Conservation (phyloP, 1,140 invertebrate genomes). For the Latrodectus geometricus region DNA sequence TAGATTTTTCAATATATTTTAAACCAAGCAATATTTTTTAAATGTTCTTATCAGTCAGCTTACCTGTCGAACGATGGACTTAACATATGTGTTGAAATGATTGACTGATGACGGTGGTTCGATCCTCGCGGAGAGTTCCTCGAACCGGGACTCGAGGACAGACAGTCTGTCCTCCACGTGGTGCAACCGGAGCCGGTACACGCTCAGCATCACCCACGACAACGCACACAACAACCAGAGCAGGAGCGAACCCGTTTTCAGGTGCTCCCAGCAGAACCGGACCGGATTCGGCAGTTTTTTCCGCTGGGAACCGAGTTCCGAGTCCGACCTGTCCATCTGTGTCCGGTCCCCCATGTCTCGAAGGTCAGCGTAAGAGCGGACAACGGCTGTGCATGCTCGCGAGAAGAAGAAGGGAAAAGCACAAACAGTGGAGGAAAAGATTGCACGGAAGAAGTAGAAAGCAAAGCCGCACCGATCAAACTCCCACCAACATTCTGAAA, state of each 20-base stretch:
- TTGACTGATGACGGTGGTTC: neutral
- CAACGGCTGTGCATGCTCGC: neutral
- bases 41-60: neutral
- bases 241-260: conserved; percentile 9
- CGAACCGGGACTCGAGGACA: conserved; percentile 16
- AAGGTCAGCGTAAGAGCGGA: neutral
- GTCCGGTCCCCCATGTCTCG: conserved; percentile 12
- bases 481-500: neutral
- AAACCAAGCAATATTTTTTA: too few species aligned
- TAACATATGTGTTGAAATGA: conserved; percentile 30
- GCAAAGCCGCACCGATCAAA: neutral
- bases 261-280: neutral
- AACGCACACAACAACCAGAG: conserved; percentile 36
- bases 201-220: conserved; percentile 26
- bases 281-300: neutral
- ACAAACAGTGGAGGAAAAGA: neutral
- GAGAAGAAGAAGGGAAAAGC: neutral
- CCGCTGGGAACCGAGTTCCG: neutral
- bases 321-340: neutral
- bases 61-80: conserved; percentile 34
- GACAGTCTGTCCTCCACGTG: conserved; percentile 35
- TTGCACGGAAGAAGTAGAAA: neutral
- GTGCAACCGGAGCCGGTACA: conserved; percentile 9
- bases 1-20: too few species aligned
- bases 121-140: neutral